phyloP scores from a whole-genome alignment of 2,797 vertebrate genomes.

The Sorex maritimensis region DNA sequence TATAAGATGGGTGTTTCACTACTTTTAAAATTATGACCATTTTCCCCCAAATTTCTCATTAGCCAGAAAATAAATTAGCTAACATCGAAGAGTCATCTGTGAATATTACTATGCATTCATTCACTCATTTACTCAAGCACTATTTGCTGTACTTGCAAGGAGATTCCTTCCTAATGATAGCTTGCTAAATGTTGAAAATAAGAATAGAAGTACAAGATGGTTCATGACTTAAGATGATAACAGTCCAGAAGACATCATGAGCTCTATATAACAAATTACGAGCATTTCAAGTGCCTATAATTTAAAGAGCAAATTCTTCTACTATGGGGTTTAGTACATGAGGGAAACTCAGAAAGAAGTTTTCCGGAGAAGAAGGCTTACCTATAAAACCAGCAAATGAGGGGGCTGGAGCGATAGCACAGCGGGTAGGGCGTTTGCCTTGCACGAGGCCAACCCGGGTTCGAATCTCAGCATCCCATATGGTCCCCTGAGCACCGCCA shows the following conservation, averaged over 20 bases:
- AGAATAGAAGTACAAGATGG: not conserved
- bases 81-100: not conserved
- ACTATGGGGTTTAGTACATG: not conserved
- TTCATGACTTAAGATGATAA: conserved; percentile 18
- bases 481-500: too few relatives aligned
- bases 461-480: too few relatives aligned
- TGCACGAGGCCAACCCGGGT: too few relatives aligned
- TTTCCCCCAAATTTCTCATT: conserved; percentile 41
- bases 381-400: not conserved
- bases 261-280: not conserved
- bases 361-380: not conserved
- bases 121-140: not conserved
- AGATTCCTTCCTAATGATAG: not conserved
- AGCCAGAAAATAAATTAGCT: not conserved
- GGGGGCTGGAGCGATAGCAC: too few relatives aligned
- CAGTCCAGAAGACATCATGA: not conserved
- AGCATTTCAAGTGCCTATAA: too few relatives aligned
- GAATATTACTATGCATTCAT: not conserved
- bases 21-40: not conserved
- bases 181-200: conserved; percentile 32
- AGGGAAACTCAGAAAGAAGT: not conserved
- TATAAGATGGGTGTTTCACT: not conserved
- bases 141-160: not conserved
- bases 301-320: not conserved
- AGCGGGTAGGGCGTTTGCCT: too few relatives aligned